phyloP scores from a whole-genome alignment of 1,140 invertebrate species.

The Achatina immaculata region DNA sequence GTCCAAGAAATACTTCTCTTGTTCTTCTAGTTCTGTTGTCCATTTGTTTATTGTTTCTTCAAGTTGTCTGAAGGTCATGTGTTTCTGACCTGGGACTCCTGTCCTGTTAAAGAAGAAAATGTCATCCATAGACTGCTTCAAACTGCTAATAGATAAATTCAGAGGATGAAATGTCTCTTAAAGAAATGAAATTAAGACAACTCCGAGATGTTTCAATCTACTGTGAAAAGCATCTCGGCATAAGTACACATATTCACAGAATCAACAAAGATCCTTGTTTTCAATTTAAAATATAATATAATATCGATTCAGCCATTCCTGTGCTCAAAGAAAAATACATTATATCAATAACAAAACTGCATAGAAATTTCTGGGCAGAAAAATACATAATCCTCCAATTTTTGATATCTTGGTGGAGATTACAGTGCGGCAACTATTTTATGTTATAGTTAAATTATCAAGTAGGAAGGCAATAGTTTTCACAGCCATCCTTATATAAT shows the following conservation, averaged over 20 bases:
- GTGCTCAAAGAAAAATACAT: too few relatives aligned
- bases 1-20: slow-evolving; percentile 92
- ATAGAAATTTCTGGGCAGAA: too few relatives aligned
- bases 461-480: too few relatives aligned
- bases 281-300: too few relatives aligned
- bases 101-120: slow-evolving; percentile 25
- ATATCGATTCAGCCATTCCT: too few relatives aligned
- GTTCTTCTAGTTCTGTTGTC: slow-evolving; percentile 92
- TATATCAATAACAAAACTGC: too few relatives aligned
- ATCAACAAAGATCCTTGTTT: not conserved
- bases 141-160: not conserved
- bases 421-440: too few relatives aligned
- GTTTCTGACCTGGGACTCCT: slow-evolving; percentile 40
- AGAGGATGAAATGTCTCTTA: not conserved
- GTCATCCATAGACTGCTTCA: slow-evolving; percentile 4
- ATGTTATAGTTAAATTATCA: too few relatives aligned
- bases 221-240: not conserved
- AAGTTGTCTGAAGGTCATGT: slow-evolving; percentile 87
- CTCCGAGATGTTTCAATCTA: too few relatives aligned
- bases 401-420: too few relatives aligned
- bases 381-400: too few relatives aligned
- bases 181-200: not conserved
- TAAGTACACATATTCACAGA: not conserved
- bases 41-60: slow-evolving; percentile 97
- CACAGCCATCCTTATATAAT: too few relatives aligned